Base-by-base conservation (phyloP, 92 coral and sea anemone genomes). In the Paragorgia papillata region DNA sequence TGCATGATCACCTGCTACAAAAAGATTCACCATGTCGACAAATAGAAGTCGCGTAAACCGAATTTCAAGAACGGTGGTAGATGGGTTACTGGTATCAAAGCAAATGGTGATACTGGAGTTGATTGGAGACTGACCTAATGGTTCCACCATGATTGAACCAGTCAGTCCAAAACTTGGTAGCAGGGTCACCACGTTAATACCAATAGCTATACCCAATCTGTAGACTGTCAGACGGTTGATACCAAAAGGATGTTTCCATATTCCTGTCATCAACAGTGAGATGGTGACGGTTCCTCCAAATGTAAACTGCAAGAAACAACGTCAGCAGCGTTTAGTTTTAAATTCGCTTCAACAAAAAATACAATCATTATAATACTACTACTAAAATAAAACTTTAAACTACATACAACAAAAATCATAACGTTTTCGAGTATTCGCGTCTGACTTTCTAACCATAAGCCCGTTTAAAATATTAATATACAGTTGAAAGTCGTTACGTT, bases 131-230 rank as follows among this genome's bases (percentile, higher is more conserved):
- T 25, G 28, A 2, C 20, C 9, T n/a, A 9, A 32, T 19, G 55
- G 22, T 24, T 58, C 33, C 4, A 68, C 75, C 24, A n/a, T 68
- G 31, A 68, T 46, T 1, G 57, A 32, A 43, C 75, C 75, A 0
- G 75, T 68, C 29, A 68, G 24, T 0, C 75, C 75, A 41, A 68
- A 68, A 32, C 75, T 68, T 28, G 75, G 75, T n/a, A 46, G 2
- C 22, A 68, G 55, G 28, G 17, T 21, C 5, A 5, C 73, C 2
- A 68, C 59, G 30, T 68, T 68, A 29, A 68, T 68, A 18, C 75
- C 75, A n/a, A 68, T 22, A 25, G 34, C 37, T 14, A 44, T 25
- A 3, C 75, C 75, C n/a, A 68, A 19, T 19, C 75, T 58, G 31
- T 18, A 22, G 15, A 68, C 25, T 8, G 22, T 12, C 0, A 68